Percentiles rank a stretch among this genome's conserved stretches.
phyloP scores from a whole-genome alignment of 2,888 invertebrate species.

The Cryptocheilus praepositus region DNA sequence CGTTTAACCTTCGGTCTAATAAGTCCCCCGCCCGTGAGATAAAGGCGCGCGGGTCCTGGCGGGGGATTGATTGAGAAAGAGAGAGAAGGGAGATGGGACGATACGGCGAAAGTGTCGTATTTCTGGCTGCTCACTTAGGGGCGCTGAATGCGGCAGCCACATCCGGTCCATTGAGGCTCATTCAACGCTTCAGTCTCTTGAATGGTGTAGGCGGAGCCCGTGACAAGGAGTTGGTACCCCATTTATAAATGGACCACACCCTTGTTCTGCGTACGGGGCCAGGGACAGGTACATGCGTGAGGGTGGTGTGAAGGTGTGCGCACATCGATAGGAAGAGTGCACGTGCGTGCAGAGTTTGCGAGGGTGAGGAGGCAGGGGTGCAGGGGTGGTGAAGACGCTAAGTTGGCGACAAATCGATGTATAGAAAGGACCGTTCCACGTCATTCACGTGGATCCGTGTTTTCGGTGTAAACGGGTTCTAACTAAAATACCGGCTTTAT shows the following conservation, averaged over 20 bases:
- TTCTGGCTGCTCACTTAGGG: slow-evolving; percentile 73
- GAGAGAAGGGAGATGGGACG: slow-evolving; percentile 50
- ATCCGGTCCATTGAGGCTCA: slow-evolving; percentile 72
- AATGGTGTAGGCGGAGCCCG: slow-evolving; percentile 69
- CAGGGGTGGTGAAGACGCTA: slow-evolving; percentile 37
- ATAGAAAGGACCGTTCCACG: slow-evolving; percentile 50
- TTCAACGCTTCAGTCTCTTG: slow-evolving; percentile 52
- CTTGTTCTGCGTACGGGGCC: slow-evolving; percentile 32
- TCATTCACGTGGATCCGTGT: slow-evolving; percentile 63
- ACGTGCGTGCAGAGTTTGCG: not conserved
- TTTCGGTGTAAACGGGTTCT: slow-evolving; percentile 67
- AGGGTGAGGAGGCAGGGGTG: no score
- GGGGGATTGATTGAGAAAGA: slow-evolving; percentile 41
- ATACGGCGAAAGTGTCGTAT: slow-evolving; percentile 71
- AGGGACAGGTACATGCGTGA: slow-evolving; percentile 38
- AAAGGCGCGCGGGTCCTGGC: slow-evolving; percentile 28
- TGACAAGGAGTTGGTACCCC: slow-evolving; percentile 50
- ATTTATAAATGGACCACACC: slow-evolving; percentile 45
- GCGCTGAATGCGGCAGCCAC: slow-evolving; percentile 71
- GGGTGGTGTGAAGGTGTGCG: slow-evolving; percentile 4
- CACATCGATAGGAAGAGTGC: not conserved
- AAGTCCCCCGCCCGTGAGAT: slow-evolving; percentile 46
- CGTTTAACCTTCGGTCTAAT: slow-evolving; percentile 45
- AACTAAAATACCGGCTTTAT: slow-evolving; percentile 62
- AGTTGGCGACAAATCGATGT: slow-evolving; percentile 69